Conservation (phyloP, 2,797 vertebrate species). For the Fistularia commersonii region DNA sequence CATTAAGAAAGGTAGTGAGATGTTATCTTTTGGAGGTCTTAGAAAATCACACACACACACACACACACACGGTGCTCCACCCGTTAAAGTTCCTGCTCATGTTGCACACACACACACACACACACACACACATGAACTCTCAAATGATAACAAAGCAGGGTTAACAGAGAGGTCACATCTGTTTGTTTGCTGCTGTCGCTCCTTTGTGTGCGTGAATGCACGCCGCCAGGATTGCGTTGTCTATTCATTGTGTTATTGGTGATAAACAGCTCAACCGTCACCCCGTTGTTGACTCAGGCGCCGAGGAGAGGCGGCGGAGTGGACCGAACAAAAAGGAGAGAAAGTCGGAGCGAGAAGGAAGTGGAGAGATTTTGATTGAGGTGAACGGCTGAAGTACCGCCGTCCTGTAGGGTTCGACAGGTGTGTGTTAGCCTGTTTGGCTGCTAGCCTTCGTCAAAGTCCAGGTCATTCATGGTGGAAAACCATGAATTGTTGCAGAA, state of each 20-base stretch:
- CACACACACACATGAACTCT: slow-evolving; percentile 7
- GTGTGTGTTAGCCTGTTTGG: no score
- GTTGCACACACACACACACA: neutral
- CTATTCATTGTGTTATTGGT: slow-evolving; percentile 41
- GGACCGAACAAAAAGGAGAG: slow-evolving; percentile 5
- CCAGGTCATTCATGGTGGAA: no score
- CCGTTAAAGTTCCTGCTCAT: neutral
- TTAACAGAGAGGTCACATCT: slow-evolving; percentile 39
- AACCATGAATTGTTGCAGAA: no score
- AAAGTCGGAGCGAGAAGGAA: slow-evolving; percentile 1
- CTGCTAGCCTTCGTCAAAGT: no score
- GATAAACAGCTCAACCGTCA: slow-evolving; percentile 48
- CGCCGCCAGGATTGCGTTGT: slow-evolving; percentile 21
- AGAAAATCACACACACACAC: no score
- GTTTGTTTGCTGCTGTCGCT: slow-evolving; percentile 47
- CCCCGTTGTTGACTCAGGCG: slow-evolving; percentile 31
- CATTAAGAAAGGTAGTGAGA: no score
- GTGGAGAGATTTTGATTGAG: no score
- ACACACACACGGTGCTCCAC: neutral
- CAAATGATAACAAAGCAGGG: slow-evolving; percentile 31
- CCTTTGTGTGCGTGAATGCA: slow-evolving; percentile 30
- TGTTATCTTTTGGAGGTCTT: slow-evolving; percentile 2
- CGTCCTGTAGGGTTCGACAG: no score
- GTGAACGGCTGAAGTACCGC: no score
- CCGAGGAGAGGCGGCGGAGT: slow-evolving; percentile 3